Evolutionary conservation across 2,113 vertebrate species (phyloP).

Genomic region (Chitala chitala): DNA sequence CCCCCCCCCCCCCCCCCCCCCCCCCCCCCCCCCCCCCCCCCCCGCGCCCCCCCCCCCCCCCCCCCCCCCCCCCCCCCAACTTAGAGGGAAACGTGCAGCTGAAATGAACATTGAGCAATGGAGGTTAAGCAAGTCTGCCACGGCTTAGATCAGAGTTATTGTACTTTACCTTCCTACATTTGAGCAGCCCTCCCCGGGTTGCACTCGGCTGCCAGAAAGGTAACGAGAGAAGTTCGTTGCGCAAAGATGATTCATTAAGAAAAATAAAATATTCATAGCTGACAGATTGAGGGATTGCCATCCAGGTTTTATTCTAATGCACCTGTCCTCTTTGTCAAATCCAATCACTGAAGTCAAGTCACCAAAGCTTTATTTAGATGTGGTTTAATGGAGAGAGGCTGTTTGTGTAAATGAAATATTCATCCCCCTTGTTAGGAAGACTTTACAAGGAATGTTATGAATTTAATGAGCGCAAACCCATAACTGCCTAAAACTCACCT

Average conservation of each 20-base stretch:
- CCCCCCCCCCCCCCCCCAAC: no score
- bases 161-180: not conserved
- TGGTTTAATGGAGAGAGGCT: slow-evolving; percentile 79
- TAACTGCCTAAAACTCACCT: slow-evolving; percentile 73
- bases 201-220: slow-evolving; percentile 58
- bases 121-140: not conserved
- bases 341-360: slow-evolving; percentile 90
- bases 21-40: no score
- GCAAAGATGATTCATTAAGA: slow-evolving; percentile 84
- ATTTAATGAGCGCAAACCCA: slow-evolving; percentile 88
- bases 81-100: not conserved
- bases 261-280: slow-evolving; percentile 89
- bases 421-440: slow-evolving; percentile 82
- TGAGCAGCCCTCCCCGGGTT: not conserved
- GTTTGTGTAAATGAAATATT: slow-evolving; percentile 90
- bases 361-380: slow-evolving; percentile 88
- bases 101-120: not conserved
- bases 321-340: slow-evolving; percentile 76
- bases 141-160: slow-evolving; percentile 6
- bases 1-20: not conserved
- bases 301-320: slow-evolving; percentile 79
- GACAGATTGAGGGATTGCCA: slow-evolving; percentile 93
- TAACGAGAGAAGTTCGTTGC: slow-evolving; percentile 83
- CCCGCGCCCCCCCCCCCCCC: no score
- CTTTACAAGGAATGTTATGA: slow-evolving; percentile 81